Percentiles rank a stretch among this genome's conserved stretches.
Evolutionary conservation across 1,140 invertebrate genomes (phyloP).

Genomic region (Trichogramma pretiosum): DNA sequence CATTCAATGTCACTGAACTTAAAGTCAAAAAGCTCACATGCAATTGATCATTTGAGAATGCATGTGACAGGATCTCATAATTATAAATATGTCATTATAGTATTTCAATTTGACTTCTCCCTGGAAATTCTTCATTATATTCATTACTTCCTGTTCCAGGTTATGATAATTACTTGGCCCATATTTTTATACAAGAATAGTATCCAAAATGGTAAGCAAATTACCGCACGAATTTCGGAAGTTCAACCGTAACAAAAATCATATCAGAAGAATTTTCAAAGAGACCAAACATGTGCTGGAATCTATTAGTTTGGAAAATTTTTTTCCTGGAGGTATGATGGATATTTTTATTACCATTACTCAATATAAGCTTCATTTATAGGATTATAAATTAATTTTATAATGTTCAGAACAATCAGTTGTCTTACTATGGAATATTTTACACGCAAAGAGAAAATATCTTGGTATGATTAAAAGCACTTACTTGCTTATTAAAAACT

Average conservation of each 20-base stretch:
- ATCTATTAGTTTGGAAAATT: slow-evolving; percentile 52
- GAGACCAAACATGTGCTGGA: slow-evolving; percentile 59
- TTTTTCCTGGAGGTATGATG: slow-evolving; percentile 58
- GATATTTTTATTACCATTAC: no score
- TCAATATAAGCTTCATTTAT: not conserved
- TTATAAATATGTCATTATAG: no score
- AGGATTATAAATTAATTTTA: slow-evolving; percentile 7
- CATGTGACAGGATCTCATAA: no score
- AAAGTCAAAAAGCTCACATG: no score
- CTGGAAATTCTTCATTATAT: no score
- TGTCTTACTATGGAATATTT: slow-evolving; percentile 13
- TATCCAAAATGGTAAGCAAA: slow-evolving; percentile 39
- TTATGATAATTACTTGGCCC: slow-evolving; percentile 16
- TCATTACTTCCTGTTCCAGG: slow-evolving; percentile 17
- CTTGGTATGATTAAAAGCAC: no score
- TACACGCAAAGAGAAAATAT: slow-evolving; percentile 4
- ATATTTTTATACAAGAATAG: slow-evolving; percentile 1
- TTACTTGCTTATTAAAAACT: slow-evolving; percentile 16
- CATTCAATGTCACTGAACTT: no score
- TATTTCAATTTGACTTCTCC: no score
- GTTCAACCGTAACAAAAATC: slow-evolving; percentile 45
- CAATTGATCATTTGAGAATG: no score
- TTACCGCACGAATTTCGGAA: slow-evolving; percentile 48
- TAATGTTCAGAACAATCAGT: slow-evolving; percentile 7
- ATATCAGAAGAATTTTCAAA: slow-evolving; percentile 50